Conservation (phyloP, 2,797 vertebrate genomes). For the Myripristis murdjan region DNA sequence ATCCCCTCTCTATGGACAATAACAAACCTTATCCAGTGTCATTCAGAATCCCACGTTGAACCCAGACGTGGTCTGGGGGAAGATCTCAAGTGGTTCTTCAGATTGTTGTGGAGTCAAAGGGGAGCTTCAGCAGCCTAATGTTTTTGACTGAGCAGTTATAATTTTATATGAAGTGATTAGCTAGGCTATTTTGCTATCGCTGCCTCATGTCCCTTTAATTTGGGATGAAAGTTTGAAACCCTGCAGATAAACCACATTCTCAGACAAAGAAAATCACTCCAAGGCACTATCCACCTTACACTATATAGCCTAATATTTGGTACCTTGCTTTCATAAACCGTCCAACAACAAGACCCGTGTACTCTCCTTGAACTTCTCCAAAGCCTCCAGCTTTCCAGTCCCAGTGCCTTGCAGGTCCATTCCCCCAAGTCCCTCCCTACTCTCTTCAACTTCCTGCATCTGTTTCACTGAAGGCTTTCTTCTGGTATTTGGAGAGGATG, state of each 20-base stretch:
- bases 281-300: neutral
- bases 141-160: constrained; percentile 7
- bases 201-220: constrained; percentile 11
- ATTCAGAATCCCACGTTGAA: neutral
- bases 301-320: neutral
- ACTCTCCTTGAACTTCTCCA: constrained; percentile 24
- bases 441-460: neutral
- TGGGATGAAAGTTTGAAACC: neutral
- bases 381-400: constrained; percentile 36
- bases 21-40: neutral
- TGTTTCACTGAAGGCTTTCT: constrained; percentile 39
- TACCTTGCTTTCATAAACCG: constrained; percentile 8
- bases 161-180: neutral
- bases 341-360: neutral
- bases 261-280: neutral
- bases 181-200: neutral
- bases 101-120: constrained; percentile 7
- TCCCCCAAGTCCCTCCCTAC: constrained; percentile 13
- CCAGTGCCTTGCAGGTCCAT: constrained; percentile 23
- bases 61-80: neutral
- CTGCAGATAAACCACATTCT: too few species aligned
- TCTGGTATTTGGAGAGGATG: constrained; percentile 28
- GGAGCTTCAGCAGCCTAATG: neutral
- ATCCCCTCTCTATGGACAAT: too few species aligned
- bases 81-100: constrained; percentile 10